Conservation (phyloP, 2,113 vertebrate species). For the Scomber japonicus region DNA sequence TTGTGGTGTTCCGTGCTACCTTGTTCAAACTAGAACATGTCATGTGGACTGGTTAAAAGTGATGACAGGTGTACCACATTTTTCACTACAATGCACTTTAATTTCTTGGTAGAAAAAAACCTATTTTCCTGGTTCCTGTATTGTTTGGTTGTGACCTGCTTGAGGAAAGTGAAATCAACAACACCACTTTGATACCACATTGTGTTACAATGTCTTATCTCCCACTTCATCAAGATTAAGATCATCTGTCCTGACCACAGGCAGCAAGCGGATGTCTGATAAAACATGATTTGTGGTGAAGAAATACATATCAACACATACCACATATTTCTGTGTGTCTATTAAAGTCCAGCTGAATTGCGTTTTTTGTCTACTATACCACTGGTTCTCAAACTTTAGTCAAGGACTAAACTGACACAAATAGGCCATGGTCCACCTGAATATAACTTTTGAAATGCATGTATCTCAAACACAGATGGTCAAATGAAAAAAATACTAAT, state of each 20-base stretch:
- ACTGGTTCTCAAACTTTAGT: too few species aligned
- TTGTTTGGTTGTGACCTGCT: background rate
- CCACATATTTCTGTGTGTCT: background rate
- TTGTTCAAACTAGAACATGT: conserved; percentile 13
- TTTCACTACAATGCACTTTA: conserved; percentile 10
- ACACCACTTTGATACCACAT: background rate
- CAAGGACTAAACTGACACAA: too few species aligned
- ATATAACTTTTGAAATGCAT: too few species aligned
- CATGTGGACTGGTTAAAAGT: conserved; percentile 20
- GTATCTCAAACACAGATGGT: too few species aligned
- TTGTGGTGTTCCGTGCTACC: conserved; percentile 15
- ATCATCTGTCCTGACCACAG: conserved; percentile 3
- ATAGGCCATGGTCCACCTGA: too few species aligned
- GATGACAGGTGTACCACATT: background rate
- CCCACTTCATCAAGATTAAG: conserved; percentile 12
- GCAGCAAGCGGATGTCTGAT: background rate
- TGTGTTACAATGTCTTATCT: conserved; percentile 3
- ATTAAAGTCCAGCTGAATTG: too few species aligned
- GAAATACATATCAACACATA: background rate
- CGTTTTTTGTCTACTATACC: too few species aligned
- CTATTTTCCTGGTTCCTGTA: background rate
- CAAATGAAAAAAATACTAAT: too few species aligned
- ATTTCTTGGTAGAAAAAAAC: background rate
- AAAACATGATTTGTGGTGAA: conserved; percentile 10
- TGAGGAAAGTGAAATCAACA: background rate